These are phyloP conservation scores for Percopsis transmontana DNA, from an alignment of 2,113 vertebrate species.

Conservation along the genomic window DNA sequence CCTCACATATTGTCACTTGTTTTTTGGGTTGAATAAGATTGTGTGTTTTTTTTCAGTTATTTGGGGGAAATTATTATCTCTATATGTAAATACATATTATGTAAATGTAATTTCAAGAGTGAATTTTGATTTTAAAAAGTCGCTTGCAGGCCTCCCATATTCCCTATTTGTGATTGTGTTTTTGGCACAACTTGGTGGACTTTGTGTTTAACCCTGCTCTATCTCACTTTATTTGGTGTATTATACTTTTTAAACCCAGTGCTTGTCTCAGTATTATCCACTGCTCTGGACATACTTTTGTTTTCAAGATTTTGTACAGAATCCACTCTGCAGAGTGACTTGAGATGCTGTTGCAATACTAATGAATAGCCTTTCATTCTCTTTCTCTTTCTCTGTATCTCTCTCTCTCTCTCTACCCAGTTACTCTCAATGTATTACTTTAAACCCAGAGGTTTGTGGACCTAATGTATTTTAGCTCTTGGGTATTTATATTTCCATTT, in stretches of 20 bases:
- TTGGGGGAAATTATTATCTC: conserved; percentile 52
- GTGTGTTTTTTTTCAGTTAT: conserved; percentile 56
- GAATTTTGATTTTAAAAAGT: conserved; percentile 75
- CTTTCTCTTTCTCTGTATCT: conserved; percentile 20
- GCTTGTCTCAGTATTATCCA: conserved; percentile 61
- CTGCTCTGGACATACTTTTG: conserved; percentile 26
- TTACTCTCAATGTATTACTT: conserved; percentile 52
- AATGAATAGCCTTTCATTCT: conserved; percentile 60
- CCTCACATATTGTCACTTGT: background rate
- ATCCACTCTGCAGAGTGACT: conserved; percentile 72
- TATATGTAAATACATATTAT: conserved; percentile 80
- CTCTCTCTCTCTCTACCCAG: conserved; percentile 36
- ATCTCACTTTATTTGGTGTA: conserved; percentile 75
- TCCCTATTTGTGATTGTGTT: conserved; percentile 82
- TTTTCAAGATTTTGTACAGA: conserved; percentile 65
- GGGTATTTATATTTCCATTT: conserved; percentile 36
- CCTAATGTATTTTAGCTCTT: conserved; percentile 37
- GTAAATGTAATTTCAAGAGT: conserved; percentile 86
- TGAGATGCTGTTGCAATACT: conserved; percentile 78
- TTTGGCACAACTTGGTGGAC: conserved; percentile 67
- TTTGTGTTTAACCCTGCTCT: conserved; percentile 81
- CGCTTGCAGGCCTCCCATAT: conserved; percentile 57
- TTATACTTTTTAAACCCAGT: conserved; percentile 4
- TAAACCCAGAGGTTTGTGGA: conserved; percentile 45
- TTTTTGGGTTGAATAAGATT: conserved; percentile 68